phyloP scores from a whole-genome alignment of 2,113 vertebrate genomes.

The Pomatorhinus ruficollis region DNA sequence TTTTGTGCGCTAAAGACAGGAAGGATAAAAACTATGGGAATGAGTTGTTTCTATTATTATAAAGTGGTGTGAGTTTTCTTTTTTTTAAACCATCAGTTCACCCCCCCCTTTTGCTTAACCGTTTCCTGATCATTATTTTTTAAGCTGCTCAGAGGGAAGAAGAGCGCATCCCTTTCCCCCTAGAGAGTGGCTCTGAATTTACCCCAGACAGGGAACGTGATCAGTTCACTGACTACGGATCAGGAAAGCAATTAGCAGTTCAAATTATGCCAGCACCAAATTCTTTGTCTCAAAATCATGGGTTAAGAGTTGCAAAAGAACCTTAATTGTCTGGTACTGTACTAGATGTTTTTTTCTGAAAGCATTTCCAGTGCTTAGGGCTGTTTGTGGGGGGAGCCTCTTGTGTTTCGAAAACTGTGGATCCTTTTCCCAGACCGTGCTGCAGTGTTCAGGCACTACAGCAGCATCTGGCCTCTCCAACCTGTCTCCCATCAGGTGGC shows the following conservation, averaged over 20 bases:
- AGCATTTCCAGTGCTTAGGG: neutral
- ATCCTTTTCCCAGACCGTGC: neutral
- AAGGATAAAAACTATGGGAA: conserved; percentile 92
- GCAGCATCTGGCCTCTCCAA: neutral
- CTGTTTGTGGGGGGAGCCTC: neutral
- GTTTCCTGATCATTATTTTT: conserved; percentile 69
- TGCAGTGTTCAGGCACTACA: neutral
- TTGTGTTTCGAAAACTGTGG: neutral
- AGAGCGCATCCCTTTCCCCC: neutral
- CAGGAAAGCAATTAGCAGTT: conserved; percentile 54
- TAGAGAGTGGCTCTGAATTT: neutral
- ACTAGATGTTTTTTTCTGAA: neutral
- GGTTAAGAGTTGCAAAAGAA: conserved; percentile 54
- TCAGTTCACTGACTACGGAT: neutral
- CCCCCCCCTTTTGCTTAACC: conserved; percentile 61
- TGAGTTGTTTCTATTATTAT: conserved; percentile 84
- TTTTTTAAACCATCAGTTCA: conserved; percentile 27
- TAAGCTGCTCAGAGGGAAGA: conserved; percentile 34
- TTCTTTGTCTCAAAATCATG: conserved; percentile 45
- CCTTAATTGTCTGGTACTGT: conserved; percentile 50
- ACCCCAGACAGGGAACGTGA: neutral
- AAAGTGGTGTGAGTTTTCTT: conserved; percentile 55
- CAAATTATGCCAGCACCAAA: conserved; percentile 43
- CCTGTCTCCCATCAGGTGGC: neutral
- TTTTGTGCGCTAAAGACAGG: conserved; percentile 84